Base-by-base conservation (phyloP, 2,888 invertebrate genomes). In the Pristionchus exspectatus region DNA sequence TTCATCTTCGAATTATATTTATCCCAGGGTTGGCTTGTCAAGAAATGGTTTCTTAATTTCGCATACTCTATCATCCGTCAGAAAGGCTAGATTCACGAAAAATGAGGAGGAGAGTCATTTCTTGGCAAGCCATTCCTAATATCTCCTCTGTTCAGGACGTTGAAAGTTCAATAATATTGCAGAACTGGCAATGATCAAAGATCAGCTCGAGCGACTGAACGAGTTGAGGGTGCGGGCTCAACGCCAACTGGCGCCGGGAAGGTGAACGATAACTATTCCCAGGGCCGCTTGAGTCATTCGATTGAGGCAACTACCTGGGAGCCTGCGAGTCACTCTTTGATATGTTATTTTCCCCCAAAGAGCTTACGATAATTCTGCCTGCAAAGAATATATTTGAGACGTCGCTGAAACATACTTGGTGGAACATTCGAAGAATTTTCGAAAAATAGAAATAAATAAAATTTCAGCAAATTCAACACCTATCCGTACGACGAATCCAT, bases 181-280 rank as follows among this genome's bases (percentile, higher is more conserved):
- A 87, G 87, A 87, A 69, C 33, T 87, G n/a, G 66, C 38, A 9
- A 7, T 18, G 50, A 50, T 87, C 7, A 66, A 38, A 3, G 87
- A n/a, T 24, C 87, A 87, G n/a, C 30, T 87, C n/a, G 69, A 14
- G 2, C 27, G 87, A 16, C 18, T 87, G 69, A 44, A 87, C 69
- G n/a, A 27, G 44, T 69, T 87, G 69, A 44, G 87, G 9, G 87
- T 38, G 69, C 44, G 54, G 5, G 66, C 54, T 7, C 87, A 87
- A 50, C 21, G 50, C 21, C 69, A 59, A 38, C 27, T 69, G 9
- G 87, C 69, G 69, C 87, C 87, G 24, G 69, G 50, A 2, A 87
- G 87, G 87, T 87, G 83, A 54, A 12, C 12, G 44, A 5, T 44
- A 9, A 44, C 9, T 44, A 44, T 44, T 44, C 4, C 9, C 9